phyloP scores from a whole-genome alignment of 1,140 invertebrate species.

The Papilio glaucus region DNA sequence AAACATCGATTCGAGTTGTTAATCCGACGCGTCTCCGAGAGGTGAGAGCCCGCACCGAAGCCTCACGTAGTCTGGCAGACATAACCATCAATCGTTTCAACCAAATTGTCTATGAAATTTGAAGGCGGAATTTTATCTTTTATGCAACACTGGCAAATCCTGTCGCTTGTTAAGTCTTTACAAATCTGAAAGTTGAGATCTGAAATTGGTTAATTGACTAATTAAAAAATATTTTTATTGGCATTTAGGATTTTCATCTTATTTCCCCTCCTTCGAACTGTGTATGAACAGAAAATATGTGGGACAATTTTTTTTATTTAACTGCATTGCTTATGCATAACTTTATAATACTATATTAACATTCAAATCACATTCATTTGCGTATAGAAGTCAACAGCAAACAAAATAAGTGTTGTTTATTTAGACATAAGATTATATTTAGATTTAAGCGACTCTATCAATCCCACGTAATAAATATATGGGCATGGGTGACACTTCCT shows the following conservation, averaged over 20 bases:
- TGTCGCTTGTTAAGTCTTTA: neutral
- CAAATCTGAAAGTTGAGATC: neutral
- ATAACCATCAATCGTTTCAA: constrained; percentile 69
- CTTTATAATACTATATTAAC: too few relatives aligned
- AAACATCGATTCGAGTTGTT: constrained; percentile 80
- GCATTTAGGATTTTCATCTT: neutral
- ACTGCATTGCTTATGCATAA: too few relatives aligned
- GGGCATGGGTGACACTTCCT: neutral
- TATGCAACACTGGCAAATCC: neutral
- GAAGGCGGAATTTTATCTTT: constrained; percentile 36
- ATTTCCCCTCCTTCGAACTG: too few relatives aligned
- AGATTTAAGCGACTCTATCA: neutral
- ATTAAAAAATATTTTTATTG: neutral
- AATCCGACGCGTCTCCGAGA: constrained; percentile 66
- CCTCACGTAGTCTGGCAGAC: constrained; percentile 70
- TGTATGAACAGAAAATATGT: too few relatives aligned
- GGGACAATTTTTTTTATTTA: too few relatives aligned
- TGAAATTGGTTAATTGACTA: neutral
- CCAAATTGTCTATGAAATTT: constrained; percentile 42
- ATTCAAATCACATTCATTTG: too few relatives aligned
- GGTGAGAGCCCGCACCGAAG: constrained; percentile 61
- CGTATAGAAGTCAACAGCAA: too few relatives aligned
- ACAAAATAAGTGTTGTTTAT: neutral
- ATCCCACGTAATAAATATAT: neutral
- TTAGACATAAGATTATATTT: neutral